phyloP scores from a whole-genome alignment of 2,888 invertebrate genomes.

The Tridacna crocea region DNA sequence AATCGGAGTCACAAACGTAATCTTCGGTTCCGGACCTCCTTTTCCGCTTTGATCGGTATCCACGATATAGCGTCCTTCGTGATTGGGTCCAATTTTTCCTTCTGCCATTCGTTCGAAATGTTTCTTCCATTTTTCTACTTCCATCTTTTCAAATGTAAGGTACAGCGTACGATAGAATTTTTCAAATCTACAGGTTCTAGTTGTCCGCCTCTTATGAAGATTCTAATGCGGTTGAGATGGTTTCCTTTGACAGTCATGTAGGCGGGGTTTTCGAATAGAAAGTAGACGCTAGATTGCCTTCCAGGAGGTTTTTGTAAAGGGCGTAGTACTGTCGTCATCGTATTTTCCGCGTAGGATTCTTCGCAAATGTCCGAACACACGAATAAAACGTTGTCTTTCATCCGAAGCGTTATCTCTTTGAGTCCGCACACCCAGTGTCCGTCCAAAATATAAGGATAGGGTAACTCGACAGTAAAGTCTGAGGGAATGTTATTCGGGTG shows the following conservation, averaged over 20 bases:
- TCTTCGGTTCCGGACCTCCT: neutral
- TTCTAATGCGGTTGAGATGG: neutral
- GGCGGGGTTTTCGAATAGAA: neutral
- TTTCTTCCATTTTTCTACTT: constrained; percentile 28
- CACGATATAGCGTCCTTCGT: constrained; percentile 7
- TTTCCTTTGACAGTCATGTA: neutral
- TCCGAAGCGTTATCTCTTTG: neutral
- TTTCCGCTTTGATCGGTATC: neutral
- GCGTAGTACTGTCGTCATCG: neutral
- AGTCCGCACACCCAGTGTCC: neutral
- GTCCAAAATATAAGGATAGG: neutral
- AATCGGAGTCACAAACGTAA: constrained; percentile 28
- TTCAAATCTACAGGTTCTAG: neutral
- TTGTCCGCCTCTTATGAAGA: neutral
- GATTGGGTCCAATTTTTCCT: constrained; percentile 10
- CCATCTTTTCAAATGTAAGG: constrained; percentile 11
- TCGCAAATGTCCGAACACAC: constrained; percentile 5
- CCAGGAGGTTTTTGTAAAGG: neutral
- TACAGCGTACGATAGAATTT: constrained; percentile 1
- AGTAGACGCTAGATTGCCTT: neutral
- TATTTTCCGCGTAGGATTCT: constrained; percentile 8
- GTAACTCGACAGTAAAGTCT: neutral
- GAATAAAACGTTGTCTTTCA: neutral
- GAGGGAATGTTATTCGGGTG: neutral
- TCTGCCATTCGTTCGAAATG: constrained; percentile 16